Conservation (phyloP, 35 echinoderm and acorn worm genomes). For the Ophiothrix spiculata region DNA sequence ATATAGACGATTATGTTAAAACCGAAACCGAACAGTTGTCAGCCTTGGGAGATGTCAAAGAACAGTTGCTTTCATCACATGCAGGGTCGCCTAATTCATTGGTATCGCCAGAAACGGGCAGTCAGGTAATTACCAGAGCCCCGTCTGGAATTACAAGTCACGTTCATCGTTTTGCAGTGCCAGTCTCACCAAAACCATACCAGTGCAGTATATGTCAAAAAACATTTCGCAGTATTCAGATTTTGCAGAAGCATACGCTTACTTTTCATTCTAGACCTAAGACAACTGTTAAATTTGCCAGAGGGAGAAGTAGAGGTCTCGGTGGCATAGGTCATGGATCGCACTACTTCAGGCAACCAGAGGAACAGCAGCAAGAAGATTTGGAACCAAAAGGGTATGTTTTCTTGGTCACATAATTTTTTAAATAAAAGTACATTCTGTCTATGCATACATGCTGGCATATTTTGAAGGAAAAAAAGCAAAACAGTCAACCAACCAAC, state of each 20-base stretch:
- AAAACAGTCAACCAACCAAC: too few species aligned
- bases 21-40: too few species aligned
- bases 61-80: too few species aligned
- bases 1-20: too few species aligned
- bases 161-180: not conserved
- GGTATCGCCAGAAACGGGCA: not conserved
- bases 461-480: too few species aligned
- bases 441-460: too few species aligned
- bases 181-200: not conserved
- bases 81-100: too few species aligned
- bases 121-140: not conserved
- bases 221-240: not conserved
- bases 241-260: not conserved
- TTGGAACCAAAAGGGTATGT: not conserved
- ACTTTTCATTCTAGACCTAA: not conserved
- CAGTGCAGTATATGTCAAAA: not conserved
- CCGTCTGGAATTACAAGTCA: not conserved
- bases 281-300: not conserved
- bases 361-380: not conserved
- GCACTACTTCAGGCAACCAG: not conserved
- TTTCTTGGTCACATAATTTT: too few species aligned
- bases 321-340: not conserved
- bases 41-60: too few species aligned
- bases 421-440: too few species aligned
- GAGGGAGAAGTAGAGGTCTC: not conserved